These are phyloP conservation scores for Eumacrocentrus americanus DNA, from an alignment of 2,888 invertebrate species.

Conservation along the genomic window DNA sequence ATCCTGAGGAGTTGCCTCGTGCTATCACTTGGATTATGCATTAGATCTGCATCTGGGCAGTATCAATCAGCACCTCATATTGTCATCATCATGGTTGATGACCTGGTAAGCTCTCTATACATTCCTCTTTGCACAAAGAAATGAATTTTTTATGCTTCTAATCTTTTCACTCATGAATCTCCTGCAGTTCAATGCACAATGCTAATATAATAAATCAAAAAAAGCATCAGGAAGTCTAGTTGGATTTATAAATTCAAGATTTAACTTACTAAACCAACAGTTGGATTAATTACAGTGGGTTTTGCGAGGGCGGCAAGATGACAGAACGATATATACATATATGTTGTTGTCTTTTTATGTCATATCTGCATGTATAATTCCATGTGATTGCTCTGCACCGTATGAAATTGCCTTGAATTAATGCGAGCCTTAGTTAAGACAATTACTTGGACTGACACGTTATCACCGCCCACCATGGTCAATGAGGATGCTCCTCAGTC, in stretches of 20 bases:
- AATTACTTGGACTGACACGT: constrained; percentile 46
- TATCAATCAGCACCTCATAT: constrained; percentile 63
- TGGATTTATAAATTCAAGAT: too few species aligned
- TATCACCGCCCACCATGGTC: constrained; percentile 39
- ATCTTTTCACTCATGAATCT: too few species aligned
- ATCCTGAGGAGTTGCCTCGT: constrained; percentile 26
- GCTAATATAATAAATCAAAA: too few species aligned
- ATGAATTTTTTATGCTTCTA: not conserved
- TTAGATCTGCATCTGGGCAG: constrained; percentile 34
- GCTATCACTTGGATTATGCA: constrained; percentile 27
- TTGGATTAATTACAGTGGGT: too few species aligned
- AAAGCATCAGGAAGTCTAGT: too few species aligned
- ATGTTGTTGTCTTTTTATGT: too few species aligned
- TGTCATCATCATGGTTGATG: constrained; percentile 66
- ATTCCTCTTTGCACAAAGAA: not conserved
- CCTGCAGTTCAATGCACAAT: too few species aligned
- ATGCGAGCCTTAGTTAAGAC: constrained; percentile 54
- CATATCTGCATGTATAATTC: constrained; percentile 43
- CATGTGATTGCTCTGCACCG: constrained; percentile 42
- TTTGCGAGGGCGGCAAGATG: too few species aligned
- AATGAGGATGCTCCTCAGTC: constrained; percentile 46
- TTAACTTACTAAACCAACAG: too few species aligned
- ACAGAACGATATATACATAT: too few species aligned
- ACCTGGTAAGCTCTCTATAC: constrained; percentile 63
- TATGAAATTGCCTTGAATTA: constrained; percentile 49